Conservation (phyloP, 2,888 invertebrate species). For the Tetragonisca angustula region DNA sequence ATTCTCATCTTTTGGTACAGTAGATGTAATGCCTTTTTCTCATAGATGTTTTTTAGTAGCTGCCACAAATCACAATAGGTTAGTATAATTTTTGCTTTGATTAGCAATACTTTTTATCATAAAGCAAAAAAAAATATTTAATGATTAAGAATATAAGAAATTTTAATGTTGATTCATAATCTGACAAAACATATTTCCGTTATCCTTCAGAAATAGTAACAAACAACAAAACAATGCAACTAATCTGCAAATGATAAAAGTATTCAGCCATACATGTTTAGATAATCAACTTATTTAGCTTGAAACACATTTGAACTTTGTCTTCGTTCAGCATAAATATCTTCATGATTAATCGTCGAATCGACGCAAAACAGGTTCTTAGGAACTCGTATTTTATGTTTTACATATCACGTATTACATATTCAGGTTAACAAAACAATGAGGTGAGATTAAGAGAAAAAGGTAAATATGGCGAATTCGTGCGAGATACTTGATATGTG, state of each 20-base stretch:
- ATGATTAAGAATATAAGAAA: no score
- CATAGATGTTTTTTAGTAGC: slow-evolving; percentile 86
- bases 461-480: slow-evolving; percentile 2
- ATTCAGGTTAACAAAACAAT: slow-evolving; percentile 66
- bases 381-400: slow-evolving; percentile 42
- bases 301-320: slow-evolving; percentile 45
- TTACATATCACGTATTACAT: slow-evolving; percentile 16
- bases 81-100: slow-evolving; percentile 72
- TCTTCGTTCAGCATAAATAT: slow-evolving; percentile 51
- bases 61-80: slow-evolving; percentile 87
- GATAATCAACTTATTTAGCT: slow-evolving; percentile 20
- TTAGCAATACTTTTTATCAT: neutral
- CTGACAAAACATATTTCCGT: neutral
- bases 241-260: neutral
- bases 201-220: neutral
- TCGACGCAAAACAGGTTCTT: slow-evolving; percentile 55
- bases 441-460: slow-evolving; percentile 42
- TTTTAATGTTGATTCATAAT: no score
- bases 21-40: slow-evolving; percentile 86
- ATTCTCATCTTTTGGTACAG: slow-evolving; percentile 87
- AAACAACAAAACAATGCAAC: neutral
- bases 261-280: neutral
- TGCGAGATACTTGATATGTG: slow-evolving; percentile 1
- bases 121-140: neutral
- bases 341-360: slow-evolving; percentile 52